phyloP scores from a whole-genome alignment of 2,113 vertebrate species.

The Ochotona princeps region DNA sequence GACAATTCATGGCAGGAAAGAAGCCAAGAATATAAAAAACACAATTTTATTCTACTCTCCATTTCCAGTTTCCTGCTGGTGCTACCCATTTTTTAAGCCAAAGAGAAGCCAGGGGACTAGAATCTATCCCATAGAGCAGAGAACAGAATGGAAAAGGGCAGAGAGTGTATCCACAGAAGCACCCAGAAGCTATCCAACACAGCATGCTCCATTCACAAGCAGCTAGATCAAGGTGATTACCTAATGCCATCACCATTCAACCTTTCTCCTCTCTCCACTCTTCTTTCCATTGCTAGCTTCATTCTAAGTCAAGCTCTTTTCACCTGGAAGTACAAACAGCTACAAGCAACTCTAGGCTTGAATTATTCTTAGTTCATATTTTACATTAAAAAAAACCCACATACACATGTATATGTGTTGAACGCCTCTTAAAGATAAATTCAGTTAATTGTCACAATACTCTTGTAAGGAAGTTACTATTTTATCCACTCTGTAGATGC shows the following conservation, averaged over 20 bases:
- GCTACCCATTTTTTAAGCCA: not conserved
- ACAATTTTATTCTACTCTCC: constrained; percentile 20
- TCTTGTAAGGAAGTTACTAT: not conserved
- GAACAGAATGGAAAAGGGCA: not conserved
- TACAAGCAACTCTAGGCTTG: not conserved
- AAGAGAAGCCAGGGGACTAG: not conserved
- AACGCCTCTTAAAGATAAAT: not conserved
- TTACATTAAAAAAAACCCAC: not conserved
- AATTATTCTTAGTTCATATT: not conserved
- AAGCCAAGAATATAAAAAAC: not conserved
- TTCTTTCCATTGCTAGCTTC: not conserved
- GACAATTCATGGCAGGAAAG: not conserved
- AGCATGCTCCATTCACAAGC: not conserved
- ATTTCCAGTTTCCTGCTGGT: not conserved
- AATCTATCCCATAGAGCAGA: constrained; percentile 10
- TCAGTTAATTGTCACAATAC: constrained; percentile 4
- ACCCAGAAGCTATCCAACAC: not conserved
- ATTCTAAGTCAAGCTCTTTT: not conserved
- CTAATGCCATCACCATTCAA: not conserved
- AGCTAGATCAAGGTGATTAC: not conserved
- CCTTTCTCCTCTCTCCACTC: not conserved
- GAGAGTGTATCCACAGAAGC: not conserved
- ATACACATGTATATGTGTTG: not conserved
- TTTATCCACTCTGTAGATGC: not conserved
- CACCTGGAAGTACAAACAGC: constrained; percentile 1